Evolutionary conservation across 37 sponge, comb jelly and placozoan genomes (phyloP).

Genomic region (Theonella swinhoei): DNA sequence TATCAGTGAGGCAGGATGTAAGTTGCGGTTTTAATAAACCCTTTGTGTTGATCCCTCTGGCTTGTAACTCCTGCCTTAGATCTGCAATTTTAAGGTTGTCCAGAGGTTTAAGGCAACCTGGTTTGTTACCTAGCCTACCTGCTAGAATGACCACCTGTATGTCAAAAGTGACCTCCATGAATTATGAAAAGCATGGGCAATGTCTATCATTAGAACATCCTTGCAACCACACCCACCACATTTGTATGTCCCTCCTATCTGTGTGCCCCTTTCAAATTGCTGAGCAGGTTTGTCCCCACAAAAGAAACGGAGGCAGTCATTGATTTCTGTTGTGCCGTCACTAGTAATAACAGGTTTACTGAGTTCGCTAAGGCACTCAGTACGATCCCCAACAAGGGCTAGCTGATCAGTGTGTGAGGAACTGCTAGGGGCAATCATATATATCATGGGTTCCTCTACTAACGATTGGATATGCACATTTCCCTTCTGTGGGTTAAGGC

Average conservation of each 20-base stretch:
- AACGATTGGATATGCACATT: background rate
- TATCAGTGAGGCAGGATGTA: background rate
- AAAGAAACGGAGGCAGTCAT: background rate
- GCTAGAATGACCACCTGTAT: background rate
- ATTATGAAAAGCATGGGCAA: background rate
- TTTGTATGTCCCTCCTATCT: too few species aligned
- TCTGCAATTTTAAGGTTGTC: background rate
- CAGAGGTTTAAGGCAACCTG: conserved; percentile 2
- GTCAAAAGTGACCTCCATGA: background rate
- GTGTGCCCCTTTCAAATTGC: too few species aligned
- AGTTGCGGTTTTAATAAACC: background rate
- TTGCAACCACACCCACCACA: too few species aligned
- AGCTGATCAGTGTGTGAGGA: background rate
- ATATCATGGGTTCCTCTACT: conserved; percentile 4
- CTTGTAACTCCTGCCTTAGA: conserved; percentile 7
- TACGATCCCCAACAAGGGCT: background rate
- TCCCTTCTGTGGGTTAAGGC: background rate
- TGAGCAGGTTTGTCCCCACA: conserved; percentile 4
- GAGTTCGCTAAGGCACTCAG: background rate
- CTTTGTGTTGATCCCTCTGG: background rate
- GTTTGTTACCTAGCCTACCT: background rate
- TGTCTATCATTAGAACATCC: background rate
- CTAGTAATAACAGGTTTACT: background rate
- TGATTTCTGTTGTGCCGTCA: background rate
- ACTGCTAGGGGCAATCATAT: conserved; percentile 10